Evolutionary conservation across 2,888 invertebrate species (phyloP).

Genomic region (Polia nebulosa): DNA sequence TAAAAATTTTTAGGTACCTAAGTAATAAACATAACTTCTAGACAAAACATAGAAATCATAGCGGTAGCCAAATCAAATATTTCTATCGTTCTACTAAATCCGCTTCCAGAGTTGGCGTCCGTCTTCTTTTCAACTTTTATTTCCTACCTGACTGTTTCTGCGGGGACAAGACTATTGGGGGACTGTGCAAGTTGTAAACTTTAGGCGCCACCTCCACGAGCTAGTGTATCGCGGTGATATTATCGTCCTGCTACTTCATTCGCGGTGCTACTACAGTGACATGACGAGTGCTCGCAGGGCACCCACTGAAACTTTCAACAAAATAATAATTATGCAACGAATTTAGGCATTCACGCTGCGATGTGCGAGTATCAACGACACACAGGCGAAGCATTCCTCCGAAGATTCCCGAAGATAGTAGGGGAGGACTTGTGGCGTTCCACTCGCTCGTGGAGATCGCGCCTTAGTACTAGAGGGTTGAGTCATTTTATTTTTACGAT

Average conservation of each 20-base stretch:
- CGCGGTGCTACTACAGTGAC: too few relatives aligned
- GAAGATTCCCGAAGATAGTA: too few relatives aligned
- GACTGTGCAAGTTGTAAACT: constrained; percentile 51
- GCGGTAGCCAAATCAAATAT: constrained; percentile 45
- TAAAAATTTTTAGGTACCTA: too few relatives aligned
- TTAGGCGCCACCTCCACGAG: not conserved
- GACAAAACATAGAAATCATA: constrained; percentile 27
- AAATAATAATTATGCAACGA: too few relatives aligned
- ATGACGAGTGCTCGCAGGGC: too few relatives aligned
- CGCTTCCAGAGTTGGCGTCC: constrained; percentile 50
- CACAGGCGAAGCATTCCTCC: too few relatives aligned
- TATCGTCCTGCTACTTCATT: too few relatives aligned
- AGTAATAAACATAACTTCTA: not conserved
- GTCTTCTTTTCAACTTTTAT: constrained; percentile 65
- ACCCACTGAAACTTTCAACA: too few relatives aligned
- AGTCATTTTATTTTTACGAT: constrained; percentile 35
- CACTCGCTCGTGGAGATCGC: not conserved
- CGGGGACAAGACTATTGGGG: constrained; percentile 53
- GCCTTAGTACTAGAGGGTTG: not conserved
- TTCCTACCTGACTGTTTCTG: constrained; percentile 63
- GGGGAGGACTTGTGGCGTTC: too few relatives aligned
- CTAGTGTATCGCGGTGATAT: not conserved
- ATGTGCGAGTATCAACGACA: too few relatives aligned
- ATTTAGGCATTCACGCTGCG: too few relatives aligned
- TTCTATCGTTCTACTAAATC: constrained; percentile 44